Conservation (phyloP, 2,797 vertebrate species). For the Scolopax bukidnonensis region DNA sequence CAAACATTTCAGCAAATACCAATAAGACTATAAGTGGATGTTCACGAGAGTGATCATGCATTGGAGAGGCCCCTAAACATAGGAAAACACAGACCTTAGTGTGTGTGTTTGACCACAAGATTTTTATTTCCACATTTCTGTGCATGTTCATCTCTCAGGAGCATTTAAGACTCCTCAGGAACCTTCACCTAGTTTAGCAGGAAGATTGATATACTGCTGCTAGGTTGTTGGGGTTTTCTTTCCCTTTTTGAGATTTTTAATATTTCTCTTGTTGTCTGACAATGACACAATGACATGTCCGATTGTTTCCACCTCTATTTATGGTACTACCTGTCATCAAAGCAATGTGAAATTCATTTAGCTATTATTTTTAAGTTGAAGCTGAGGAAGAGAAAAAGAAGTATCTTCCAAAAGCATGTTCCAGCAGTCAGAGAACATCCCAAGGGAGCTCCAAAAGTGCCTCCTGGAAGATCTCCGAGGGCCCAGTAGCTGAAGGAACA, state of each 20-base stretch:
- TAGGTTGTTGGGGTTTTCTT: not conserved
- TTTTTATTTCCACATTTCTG: not conserved
- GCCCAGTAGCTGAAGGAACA: not conserved
- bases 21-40: rapidly evolving
- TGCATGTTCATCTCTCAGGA: not conserved
- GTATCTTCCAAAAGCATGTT: not conserved
- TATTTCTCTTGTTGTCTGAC: not conserved
- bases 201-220: not conserved
- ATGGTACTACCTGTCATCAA: not conserved
- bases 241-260: not conserved
- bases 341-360: not conserved
- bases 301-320: not conserved
- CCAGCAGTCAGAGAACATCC: not conserved
- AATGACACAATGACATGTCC: not conserved
- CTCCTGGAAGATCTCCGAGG: not conserved
- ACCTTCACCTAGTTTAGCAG: not conserved
- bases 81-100: not conserved
- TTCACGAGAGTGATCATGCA: not conserved
- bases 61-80: not conserved
- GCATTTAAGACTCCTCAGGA: not conserved
- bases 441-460: not conserved
- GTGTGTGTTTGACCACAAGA: not conserved
- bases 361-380: not conserved
- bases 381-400: not conserved
- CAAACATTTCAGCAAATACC: not conserved